Evolutionary conservation across 2,888 invertebrate species (phyloP).

Genomic region (Drosophila neutralis): DNA sequence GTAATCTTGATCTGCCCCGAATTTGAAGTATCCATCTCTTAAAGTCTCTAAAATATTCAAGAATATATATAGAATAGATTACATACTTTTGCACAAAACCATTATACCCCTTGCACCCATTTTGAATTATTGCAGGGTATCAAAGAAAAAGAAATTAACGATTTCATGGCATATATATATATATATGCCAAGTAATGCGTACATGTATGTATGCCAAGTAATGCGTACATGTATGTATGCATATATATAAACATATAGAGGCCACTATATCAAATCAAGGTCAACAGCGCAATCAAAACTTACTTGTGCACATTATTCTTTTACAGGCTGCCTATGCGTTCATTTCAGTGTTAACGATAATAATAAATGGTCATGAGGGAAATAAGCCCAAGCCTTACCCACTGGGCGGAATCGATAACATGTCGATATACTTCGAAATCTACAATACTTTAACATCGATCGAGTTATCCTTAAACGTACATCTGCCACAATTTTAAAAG

Average conservation of each 20-base stretch:
- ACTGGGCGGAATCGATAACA: background rate
- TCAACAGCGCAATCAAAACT: slow-evolving; percentile 5
- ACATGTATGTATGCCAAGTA: slow-evolving; percentile 1
- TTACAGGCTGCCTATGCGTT: background rate
- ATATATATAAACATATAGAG: background rate
- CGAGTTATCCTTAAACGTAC: background rate
- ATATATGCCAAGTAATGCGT: slow-evolving; percentile 1
- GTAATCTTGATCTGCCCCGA: background rate
- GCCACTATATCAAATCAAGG: slow-evolving; percentile 4
- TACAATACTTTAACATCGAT: background rate
- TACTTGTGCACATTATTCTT: background rate
- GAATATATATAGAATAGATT: background rate
- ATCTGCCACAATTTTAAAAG: background rate
- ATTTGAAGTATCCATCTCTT: background rate
- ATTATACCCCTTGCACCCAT: background rate
- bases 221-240: background rate
- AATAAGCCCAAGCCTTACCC: background rate
- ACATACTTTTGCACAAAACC: background rate
- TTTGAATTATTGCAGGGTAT: background rate
- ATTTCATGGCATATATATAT: background rate
- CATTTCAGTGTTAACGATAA: background rate
- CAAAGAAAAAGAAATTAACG: background rate
- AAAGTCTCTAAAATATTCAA: background rate
- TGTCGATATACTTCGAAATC: background rate
- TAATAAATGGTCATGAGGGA: background rate